Conservation (phyloP, 2,797 vertebrate species). For the Apogon hyalosoma region DNA sequence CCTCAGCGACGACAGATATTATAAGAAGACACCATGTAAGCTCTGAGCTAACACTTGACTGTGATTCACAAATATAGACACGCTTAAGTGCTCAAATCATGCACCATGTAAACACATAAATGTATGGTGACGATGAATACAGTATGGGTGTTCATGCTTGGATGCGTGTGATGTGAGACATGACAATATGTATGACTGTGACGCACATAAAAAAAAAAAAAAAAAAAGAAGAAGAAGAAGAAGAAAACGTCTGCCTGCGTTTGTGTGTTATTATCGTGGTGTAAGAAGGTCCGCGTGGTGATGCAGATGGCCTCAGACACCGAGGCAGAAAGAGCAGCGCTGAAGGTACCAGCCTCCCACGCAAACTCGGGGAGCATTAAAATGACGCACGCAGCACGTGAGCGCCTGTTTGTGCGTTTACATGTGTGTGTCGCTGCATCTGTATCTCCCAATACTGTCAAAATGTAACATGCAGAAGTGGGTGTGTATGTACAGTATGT, state of each 20-base stretch:
- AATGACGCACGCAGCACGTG: constrained; percentile 26
- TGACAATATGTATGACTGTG: constrained; percentile 14
- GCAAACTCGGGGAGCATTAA: constrained; percentile 31
- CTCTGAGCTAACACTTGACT: neutral
- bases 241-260: neutral
- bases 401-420: constrained; percentile 23
- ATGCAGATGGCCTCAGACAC: constrained; percentile 63
- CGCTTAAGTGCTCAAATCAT: neutral
- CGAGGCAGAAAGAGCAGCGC: constrained; percentile 34
- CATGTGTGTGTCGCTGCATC: neutral
- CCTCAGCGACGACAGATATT: too few species aligned
- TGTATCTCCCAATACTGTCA: neutral
- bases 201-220: neutral
- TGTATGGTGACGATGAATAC: neutral
- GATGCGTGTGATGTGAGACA: constrained; percentile 2
- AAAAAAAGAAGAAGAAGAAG: too few species aligned
- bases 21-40: too few species aligned
- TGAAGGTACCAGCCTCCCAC: constrained; percentile 56
- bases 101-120: neutral
- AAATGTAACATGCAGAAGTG: neutral
- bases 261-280: constrained; percentile 11
- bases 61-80: neutral
- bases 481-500: neutral
- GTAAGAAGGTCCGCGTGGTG: constrained; percentile 17
- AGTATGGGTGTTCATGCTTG: constrained; percentile 3